phyloP scores from a whole-genome alignment of 2,888 invertebrate genomes.

The Terebella lapidaria region DNA sequence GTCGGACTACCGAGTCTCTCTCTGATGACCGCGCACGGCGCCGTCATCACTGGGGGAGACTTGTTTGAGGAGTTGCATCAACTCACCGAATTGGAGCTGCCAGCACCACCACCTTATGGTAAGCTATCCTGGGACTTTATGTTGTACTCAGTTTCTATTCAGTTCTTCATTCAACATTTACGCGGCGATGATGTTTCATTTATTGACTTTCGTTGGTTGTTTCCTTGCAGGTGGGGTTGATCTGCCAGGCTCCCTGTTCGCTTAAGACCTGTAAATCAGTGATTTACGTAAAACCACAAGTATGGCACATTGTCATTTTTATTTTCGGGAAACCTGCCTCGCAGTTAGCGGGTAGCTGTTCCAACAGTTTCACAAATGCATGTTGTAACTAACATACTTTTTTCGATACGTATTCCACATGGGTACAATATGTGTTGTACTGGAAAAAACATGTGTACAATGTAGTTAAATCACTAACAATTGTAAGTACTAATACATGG shows the following conservation, averaged over 20 bases:
- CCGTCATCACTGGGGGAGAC: not conserved
- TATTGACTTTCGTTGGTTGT: not conserved
- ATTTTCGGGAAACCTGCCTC: not conserved
- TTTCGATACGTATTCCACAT: not conserved
- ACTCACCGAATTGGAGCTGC: not conserved
- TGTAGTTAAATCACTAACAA: too few relatives aligned
- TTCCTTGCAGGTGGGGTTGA: not conserved
- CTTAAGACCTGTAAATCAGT: slow-evolving; percentile 4
- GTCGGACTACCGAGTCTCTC: not conserved
- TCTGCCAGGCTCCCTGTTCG: not conserved
- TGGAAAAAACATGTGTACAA: too few relatives aligned
- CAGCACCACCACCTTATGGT: not conserved
- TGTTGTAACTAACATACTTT: too few relatives aligned
- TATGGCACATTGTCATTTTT: slow-evolving; percentile 6
- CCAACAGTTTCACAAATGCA: not conserved
- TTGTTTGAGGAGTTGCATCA: slow-evolving; percentile 3
- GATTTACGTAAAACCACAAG: not conserved
- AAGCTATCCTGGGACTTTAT: too few relatives aligned
- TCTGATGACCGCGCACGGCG: not conserved
- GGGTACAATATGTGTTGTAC: not conserved
- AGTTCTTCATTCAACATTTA: too few relatives aligned
- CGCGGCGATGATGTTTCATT: too few relatives aligned
- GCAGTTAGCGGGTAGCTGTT: not conserved
- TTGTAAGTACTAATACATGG: too few relatives aligned
- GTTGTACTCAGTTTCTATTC: not conserved